Evolutionary conservation across 1,140 invertebrate species (phyloP).

Genomic region (Hylyphantes graminicola): DNA sequence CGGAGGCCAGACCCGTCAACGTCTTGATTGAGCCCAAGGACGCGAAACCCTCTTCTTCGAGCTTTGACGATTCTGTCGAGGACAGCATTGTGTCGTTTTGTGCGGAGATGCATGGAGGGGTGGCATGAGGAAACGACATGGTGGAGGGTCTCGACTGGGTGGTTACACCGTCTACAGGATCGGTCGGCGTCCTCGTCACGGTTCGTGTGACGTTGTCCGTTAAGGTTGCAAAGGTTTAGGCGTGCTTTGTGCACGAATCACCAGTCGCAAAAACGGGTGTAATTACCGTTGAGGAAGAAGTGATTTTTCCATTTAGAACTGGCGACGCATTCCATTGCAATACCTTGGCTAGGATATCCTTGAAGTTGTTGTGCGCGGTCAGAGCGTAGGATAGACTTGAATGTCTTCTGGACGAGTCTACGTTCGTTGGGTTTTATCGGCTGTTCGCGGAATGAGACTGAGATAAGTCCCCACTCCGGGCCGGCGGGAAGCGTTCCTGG

Average conservation of each 20-base stretch:
- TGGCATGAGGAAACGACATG: too few species aligned
- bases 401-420: not conserved
- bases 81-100: slow-evolving; percentile 7
- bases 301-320: not conserved
- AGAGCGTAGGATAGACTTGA: not conserved
- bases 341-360: not conserved
- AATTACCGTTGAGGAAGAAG: not conserved
- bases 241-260: not conserved
- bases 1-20: not conserved
- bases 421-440: not conserved
- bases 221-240: too few species aligned
- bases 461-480: not conserved
- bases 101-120: too few species aligned
- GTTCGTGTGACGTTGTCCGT: too few species aligned
- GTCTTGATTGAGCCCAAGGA: not conserved
- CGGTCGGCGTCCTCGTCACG: too few species aligned
- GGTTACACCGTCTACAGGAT: too few species aligned
- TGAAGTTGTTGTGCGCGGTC: not conserved
- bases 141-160: too few species aligned
- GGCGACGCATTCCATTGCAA: not conserved
- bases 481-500: not conserved
- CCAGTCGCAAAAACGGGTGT: too few species aligned
- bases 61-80: not conserved
- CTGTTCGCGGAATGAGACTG: not conserved
- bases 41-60: not conserved